These are phyloP conservation scores for Hormiphora californensis DNA, from an alignment of 37 sponge, comb jelly and placozoan genomes.

Conservation along the genomic window DNA sequence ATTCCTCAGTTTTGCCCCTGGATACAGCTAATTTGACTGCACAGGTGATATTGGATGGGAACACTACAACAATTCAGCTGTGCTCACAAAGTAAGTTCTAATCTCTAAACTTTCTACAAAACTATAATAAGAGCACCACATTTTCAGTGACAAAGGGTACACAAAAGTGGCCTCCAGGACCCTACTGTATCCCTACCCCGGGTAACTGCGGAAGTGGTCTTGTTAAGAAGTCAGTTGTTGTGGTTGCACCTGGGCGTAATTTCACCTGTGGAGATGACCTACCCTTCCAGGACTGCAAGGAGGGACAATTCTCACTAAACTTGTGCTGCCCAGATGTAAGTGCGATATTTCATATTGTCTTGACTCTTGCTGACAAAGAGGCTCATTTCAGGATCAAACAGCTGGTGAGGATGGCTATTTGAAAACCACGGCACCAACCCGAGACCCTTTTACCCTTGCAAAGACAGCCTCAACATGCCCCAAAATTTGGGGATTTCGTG, in stretches of 20 bases:
- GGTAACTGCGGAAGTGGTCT: neutral
- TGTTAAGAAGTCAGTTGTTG: neutral
- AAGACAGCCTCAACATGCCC: slow-evolving; percentile 11
- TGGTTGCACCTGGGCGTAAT: neutral
- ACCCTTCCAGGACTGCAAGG: neutral
- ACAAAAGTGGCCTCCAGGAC: slow-evolving; percentile 2
- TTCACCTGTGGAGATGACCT: neutral
- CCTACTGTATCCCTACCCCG: slow-evolving; percentile 30
- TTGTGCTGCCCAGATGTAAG: slow-evolving; percentile 14
- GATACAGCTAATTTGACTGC: slow-evolving; percentile 23
- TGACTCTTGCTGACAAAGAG: too few species aligned
- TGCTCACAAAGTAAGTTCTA: slow-evolving; percentile 4
- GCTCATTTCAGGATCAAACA: too few species aligned
- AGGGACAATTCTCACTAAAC: neutral
- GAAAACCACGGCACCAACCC: neutral
- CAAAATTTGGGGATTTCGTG: neutral
- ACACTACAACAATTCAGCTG: neutral
- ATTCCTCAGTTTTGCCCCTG: neutral
- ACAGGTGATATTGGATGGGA: neutral
- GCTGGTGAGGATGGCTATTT: neutral
- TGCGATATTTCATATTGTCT: neutral
- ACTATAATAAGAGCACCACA: too few species aligned
- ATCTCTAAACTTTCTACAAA: neutral
- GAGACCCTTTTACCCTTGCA: neutral
- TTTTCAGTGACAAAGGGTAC: too few species aligned